Percentiles rank a stretch among this genome's conserved stretches.
Conservation (phyloP, 2,888 invertebrate species). For the Nemotelus nigrinus region DNA sequence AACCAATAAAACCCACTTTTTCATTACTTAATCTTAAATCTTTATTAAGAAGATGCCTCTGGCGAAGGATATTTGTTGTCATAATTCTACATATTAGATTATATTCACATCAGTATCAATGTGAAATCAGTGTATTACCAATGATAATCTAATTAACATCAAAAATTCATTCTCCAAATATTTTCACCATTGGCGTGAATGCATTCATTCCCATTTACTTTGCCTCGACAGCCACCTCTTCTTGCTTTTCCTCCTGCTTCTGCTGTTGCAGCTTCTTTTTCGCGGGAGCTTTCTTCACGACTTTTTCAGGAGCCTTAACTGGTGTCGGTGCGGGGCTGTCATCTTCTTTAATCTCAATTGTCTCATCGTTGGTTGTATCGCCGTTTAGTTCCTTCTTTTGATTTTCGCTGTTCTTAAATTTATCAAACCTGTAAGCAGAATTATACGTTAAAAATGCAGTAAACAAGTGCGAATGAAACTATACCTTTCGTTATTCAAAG, state of each 20-base stretch:
- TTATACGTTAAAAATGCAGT: background rate
- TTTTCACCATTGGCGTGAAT: background rate
- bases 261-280: slow-evolving; percentile 37
- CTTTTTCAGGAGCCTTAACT: slow-evolving; percentile 60
- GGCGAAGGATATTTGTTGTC: too few relatives aligned
- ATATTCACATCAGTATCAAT: too few relatives aligned
- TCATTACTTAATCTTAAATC: too few relatives aligned
- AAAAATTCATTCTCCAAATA: too few relatives aligned
- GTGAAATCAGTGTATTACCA: too few relatives aligned
- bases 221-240: background rate
- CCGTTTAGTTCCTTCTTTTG: slow-evolving; percentile 62
- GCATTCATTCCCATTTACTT: background rate
- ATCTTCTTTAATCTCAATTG: slow-evolving; percentile 51
- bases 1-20: too few relatives aligned
- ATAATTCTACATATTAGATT: too few relatives aligned
- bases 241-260: background rate
- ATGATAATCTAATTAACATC: too few relatives aligned
- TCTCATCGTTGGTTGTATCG: slow-evolving; percentile 64
- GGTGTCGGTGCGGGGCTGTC: slow-evolving; percentile 51
- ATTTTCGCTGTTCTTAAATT: slow-evolving; percentile 74
- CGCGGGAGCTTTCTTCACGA: slow-evolving; percentile 30
- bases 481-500: slow-evolving; percentile 67
- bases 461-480: background rate
- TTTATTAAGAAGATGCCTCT: too few relatives aligned
- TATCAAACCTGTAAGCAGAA: slow-evolving; percentile 68